Evolutionary conservation across 2,888 invertebrate species (phyloP), one percentile per base, ranked within the genome.

Genomic region (Nemapogon koenigi): DNA sequence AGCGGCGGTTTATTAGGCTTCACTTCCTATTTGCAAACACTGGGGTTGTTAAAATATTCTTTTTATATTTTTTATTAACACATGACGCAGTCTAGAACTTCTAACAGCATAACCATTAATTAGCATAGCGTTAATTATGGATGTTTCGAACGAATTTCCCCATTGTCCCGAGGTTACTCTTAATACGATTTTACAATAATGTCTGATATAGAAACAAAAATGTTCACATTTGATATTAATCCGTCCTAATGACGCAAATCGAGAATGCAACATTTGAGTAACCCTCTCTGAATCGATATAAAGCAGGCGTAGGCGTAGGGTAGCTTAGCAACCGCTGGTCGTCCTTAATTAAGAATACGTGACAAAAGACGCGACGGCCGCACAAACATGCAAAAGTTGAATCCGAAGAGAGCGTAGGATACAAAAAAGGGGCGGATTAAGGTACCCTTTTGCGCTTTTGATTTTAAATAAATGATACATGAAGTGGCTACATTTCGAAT

Each of bases 321-420:
- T 63, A 55, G 62, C 60, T 52, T 54, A 57, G 67, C 67, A 62
- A 64, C 63, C 60, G 59, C n/a, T 19, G 31, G 59, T 61, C 63
- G 63, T 59, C 64, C 63, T 80, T 80, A 80, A 79, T 80, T 80
- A 80, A 76, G 79, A 78, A 75, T 78, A 79, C 79, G 79, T 79
- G 80, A 79, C 76, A 79, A 80, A 79, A 79, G 79, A 78, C 68
- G 75, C 69, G 73, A 71, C 71, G 66, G 64, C 63, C 69, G 66
- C 64, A 63, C 68, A 69, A 68, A 72, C 65, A 72, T 66, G 71
- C 60, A 71, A 62, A 70, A 69, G 69, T 62, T 56, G 4, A 27
- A 28, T 36, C 18, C 15, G 19, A 32, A 22, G 35, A 18, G 30
- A 11, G 38, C 18, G 32, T 25, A 30, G 35, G 61, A 57, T 50